phyloP scores from a whole-genome alignment of 2,888 invertebrate genomes.

The Xylocampa areola region DNA sequence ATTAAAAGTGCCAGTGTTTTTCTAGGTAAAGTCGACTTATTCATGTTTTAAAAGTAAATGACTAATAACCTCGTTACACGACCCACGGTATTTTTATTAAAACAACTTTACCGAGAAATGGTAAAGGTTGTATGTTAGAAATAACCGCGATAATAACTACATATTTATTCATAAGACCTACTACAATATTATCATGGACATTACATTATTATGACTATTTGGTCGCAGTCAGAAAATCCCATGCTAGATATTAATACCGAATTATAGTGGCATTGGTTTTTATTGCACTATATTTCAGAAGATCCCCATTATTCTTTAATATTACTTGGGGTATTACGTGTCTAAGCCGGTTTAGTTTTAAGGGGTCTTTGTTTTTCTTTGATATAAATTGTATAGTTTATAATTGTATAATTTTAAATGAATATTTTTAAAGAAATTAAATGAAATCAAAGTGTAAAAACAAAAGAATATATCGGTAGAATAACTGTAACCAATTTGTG shows the following conservation, averaged over 20 bases:
- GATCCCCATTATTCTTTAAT: slow-evolving; percentile 24
- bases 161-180: slow-evolving; percentile 21
- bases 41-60: slow-evolving; percentile 6
- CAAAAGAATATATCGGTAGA: too few species aligned
- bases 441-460: not conserved
- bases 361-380: too few species aligned
- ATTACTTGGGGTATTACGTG: slow-evolving; percentile 35
- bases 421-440: too few species aligned
- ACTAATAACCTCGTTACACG: not conserved
- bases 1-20: not conserved
- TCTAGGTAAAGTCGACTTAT: not conserved
- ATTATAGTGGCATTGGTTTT: slow-evolving; percentile 37
- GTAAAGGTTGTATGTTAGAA: slow-evolving; percentile 7
- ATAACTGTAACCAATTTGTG: too few species aligned
- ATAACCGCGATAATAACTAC: too few species aligned
- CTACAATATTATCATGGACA: slow-evolving; percentile 6
- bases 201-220: slow-evolving; percentile 1
- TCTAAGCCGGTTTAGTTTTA: slow-evolving; percentile 30
- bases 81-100: not conserved
- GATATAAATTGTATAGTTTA: too few species aligned
- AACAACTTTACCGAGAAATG: slow-evolving; percentile 1
- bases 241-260: slow-evolving; percentile 6
- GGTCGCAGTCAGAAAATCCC: not conserved
- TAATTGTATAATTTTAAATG: too few species aligned
- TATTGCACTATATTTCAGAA: slow-evolving; percentile 46